Percentiles rank a stretch among this genome's conserved stretches.
Evolutionary conservation across 2,113 vertebrate species (phyloP).

Genomic region (Sinocyclocheilus anshuiensis): DNA sequence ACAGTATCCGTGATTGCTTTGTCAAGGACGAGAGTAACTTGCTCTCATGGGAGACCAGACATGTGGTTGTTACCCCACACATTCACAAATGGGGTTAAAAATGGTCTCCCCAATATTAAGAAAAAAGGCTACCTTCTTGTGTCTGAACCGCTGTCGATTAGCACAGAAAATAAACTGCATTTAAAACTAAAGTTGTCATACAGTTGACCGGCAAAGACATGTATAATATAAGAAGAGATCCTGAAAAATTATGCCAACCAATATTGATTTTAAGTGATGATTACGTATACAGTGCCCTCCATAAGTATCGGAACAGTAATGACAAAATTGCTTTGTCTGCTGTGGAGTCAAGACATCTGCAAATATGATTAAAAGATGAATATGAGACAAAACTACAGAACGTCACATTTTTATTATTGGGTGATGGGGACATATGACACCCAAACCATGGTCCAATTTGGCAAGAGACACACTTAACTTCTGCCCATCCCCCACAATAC

Average conservation of each 20-base stretch:
- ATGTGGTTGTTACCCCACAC: slow-evolving; percentile 14
- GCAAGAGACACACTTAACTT: too few relatives aligned
- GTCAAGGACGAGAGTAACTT: slow-evolving; percentile 20
- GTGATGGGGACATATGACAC: too few relatives aligned
- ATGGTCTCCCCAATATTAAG: background rate
- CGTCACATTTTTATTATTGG: too few relatives aligned
- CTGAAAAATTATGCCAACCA: background rate
- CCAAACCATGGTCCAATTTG: too few relatives aligned
- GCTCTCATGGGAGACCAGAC: slow-evolving; percentile 11
- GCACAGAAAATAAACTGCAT: background rate
- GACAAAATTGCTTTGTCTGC: too few relatives aligned
- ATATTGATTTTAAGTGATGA: background rate
- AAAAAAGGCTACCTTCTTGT: background rate
- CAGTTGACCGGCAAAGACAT: background rate
- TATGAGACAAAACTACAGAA: too few relatives aligned
- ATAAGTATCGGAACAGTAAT: too few relatives aligned
- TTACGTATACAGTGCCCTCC: background rate
- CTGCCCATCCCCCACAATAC: too few relatives aligned
- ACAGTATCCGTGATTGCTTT: slow-evolving; percentile 54
- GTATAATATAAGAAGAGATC: background rate
- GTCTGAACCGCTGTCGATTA: background rate
- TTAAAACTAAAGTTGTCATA: background rate
- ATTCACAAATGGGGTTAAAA: slow-evolving; percentile 5
- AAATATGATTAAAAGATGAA: too few relatives aligned
- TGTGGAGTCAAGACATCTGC: too few relatives aligned